Evolutionary conservation across 2,888 invertebrate genomes (phyloP).

Genomic region (Papilio protenor): DNA sequence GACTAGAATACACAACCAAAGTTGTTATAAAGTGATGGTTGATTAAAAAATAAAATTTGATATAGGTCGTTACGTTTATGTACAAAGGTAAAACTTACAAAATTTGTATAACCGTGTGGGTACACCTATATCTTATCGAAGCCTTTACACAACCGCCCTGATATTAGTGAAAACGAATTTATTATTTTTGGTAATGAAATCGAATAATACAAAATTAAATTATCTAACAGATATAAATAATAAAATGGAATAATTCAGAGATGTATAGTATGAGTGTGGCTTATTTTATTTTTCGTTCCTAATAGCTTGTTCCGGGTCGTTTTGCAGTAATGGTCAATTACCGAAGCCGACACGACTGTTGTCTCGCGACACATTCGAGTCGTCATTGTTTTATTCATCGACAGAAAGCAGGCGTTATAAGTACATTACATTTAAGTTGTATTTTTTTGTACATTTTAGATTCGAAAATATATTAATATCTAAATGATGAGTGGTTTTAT

Average conservation of each 20-base stretch:
- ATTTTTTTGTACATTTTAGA: slow-evolving; percentile 90
- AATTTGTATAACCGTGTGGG: slow-evolving; percentile 70
- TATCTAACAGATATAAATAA: slow-evolving; percentile 48
- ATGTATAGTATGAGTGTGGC: slow-evolving; percentile 62
- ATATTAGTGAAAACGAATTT: slow-evolving; percentile 79
- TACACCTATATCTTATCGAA: slow-evolving; percentile 73
- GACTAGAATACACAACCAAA: slow-evolving; percentile 85
- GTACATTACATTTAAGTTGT: slow-evolving; percentile 88
- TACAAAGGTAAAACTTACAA: slow-evolving; percentile 69
- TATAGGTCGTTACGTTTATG: slow-evolving; percentile 83
- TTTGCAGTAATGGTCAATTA: slow-evolving; percentile 79
- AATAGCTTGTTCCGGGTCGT: slow-evolving; percentile 73
- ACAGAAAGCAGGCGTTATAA: slow-evolving; percentile 79
- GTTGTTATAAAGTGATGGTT: slow-evolving; percentile 85
- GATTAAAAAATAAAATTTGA: slow-evolving; percentile 81
- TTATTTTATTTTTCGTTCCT: slow-evolving; percentile 75
- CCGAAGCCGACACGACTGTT: slow-evolving; percentile 67
- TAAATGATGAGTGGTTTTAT: slow-evolving; percentile 74
- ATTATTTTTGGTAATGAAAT: slow-evolving; percentile 75
- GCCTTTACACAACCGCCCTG: slow-evolving; percentile 80
- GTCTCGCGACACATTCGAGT: slow-evolving; percentile 65
- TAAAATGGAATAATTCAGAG: slow-evolving; percentile 56
- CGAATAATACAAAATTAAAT: slow-evolving; percentile 52
- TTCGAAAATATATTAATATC: slow-evolving; percentile 89
- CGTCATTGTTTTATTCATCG: slow-evolving; percentile 71